Conservation (phyloP, 2,888 invertebrate species). For the Heliconius charithonia region DNA sequence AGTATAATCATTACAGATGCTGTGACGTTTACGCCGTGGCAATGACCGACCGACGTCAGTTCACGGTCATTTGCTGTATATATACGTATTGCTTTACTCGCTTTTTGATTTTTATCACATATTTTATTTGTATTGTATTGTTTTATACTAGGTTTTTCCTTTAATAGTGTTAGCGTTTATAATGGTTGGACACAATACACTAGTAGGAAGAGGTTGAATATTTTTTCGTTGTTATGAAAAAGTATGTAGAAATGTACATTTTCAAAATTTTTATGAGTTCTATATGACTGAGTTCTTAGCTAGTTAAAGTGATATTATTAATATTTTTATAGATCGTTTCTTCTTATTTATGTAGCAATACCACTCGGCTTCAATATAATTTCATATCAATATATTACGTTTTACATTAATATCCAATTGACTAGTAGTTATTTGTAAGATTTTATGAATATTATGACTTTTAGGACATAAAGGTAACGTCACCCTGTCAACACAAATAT, state of each 20-base stretch:
- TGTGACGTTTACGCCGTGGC: slow-evolving; percentile 80
- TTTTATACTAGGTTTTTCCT: background rate
- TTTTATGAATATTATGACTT: background rate
- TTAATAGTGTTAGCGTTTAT: background rate
- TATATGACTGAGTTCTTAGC: background rate
- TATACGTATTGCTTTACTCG: slow-evolving; percentile 23
- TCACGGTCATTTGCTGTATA: slow-evolving; percentile 71
- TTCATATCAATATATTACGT: background rate
- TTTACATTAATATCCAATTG: background rate
- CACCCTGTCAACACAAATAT: slow-evolving; percentile 58
- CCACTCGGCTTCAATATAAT: background rate
- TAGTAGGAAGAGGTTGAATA: background rate
- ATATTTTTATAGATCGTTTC: background rate
- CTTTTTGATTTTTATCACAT: slow-evolving; percentile 10
- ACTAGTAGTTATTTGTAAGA: background rate
- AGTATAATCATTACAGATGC: slow-evolving; percentile 53
- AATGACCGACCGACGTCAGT: slow-evolving; percentile 76
- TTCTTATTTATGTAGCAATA: background rate
- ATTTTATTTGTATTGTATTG: background rate
- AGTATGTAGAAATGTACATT: background rate
- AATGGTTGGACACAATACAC: background rate
- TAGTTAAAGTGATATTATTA: background rate
- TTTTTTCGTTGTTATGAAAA: background rate
- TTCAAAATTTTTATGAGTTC: background rate
- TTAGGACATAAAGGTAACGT: background rate